Evolutionary conservation across 2,113 vertebrate genomes (phyloP).

Genomic region (Cacatua alba): DNA sequence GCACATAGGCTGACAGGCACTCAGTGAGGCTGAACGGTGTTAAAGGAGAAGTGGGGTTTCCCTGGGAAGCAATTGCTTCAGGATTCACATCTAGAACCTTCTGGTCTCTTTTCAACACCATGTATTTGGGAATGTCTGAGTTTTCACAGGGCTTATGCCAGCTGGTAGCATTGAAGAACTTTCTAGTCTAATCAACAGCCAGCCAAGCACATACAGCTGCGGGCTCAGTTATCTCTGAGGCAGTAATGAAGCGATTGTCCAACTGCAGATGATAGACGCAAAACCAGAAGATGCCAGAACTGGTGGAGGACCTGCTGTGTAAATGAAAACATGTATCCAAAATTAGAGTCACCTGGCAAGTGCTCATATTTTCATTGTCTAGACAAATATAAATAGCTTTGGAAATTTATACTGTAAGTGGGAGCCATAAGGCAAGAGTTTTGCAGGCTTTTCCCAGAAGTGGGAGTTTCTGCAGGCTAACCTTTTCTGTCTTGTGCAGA

Average conservation of each 20-base stretch:
- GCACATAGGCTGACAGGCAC: neutral
- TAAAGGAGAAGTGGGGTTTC: neutral
- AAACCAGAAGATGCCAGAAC: neutral
- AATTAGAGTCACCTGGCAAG: neutral
- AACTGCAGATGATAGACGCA: neutral
- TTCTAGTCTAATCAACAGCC: neutral
- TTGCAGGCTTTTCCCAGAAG: neutral
- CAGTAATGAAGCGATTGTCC: neutral
- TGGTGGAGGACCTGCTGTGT: neutral
- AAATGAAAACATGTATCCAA: neutral
- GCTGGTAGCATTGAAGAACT: neutral
- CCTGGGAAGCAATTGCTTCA: neutral
- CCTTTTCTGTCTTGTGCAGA: neutral
- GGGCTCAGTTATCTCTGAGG: neutral
- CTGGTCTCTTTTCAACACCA: neutral
- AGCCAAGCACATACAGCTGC: neutral
- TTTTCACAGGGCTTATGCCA: neutral
- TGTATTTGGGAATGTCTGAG: neutral
- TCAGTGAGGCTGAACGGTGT: neutral
- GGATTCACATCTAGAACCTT: neutral
- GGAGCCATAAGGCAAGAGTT: neutral
- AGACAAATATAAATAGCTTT: neutral
- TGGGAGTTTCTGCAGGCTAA: neutral
- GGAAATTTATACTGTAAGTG: neutral
- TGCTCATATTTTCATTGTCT: neutral